Base-by-base conservation (phyloP, 2,888 invertebrate genomes). In the Patella pellucida region DNA sequence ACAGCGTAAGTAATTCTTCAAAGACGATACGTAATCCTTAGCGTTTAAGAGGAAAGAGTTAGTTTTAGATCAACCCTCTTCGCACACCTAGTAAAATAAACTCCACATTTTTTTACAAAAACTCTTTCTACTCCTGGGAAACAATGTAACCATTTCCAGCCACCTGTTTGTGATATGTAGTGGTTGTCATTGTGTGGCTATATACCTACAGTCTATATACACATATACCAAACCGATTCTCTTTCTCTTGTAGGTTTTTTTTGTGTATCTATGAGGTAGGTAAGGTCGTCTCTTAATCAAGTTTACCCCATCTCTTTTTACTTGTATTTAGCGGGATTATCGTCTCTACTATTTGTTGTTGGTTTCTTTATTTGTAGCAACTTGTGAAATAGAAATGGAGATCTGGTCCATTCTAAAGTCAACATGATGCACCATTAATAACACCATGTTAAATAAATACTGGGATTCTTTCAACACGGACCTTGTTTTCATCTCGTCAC, bases 401-500 rank as follows among this genome's bases (percentile, higher is more conserved):
- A 62, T 62, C 14, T 62, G 62, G 62, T 23, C 23, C 19, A 62
- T 23, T 62, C 62, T 23, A 62, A 23, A 62, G 62, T 62, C 62
- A 62, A 62, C 23, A 62, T 62, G 62, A 23, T 62, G 62, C 62
- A 19, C 62, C 62, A 62, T 62, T 62, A 62, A 62, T 62, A 62
- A 62, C 62, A 62, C 62, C 19, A 62, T 62, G 62, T 62, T 62
- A 62, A 62, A 62, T 62, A 62, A 62, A 62, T 62, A 62, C 12
- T 11, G 23, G 19, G 23, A 62, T 62, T 62, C 62, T 62, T 62
- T 62, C 23, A 62, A 62, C 62, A 23, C 62, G 19, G 23, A 23
- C 19, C 62, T 23, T 23, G 19, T 62, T 62, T 62, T 62, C 62
- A 62, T 62, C 62, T 19, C 19, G 23, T 62, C 62, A 62, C 62